Conservation (phyloP, 2,797 vertebrate genomes). For the Gymnothorax javanicus region DNA sequence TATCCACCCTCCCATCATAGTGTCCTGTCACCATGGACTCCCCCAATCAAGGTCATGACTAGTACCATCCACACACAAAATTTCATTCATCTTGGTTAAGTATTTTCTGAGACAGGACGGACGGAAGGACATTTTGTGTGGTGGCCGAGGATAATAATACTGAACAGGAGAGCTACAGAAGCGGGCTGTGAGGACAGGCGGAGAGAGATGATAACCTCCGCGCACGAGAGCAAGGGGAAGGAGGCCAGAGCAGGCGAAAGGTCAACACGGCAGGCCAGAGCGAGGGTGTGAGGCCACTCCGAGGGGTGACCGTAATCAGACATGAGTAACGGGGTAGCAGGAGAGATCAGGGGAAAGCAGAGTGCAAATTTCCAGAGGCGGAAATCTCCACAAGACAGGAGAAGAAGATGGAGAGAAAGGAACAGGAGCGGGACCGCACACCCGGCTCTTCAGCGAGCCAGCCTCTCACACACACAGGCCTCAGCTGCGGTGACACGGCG, state of each 20-base stretch:
- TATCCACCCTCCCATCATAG: no score
- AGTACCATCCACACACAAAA: no score
- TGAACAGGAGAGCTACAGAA: background rate
- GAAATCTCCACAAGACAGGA: background rate
- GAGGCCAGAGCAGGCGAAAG: background rate
- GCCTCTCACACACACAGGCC: background rate
- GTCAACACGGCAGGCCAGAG: no score
- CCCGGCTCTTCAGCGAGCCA: background rate
- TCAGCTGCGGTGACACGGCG: background rate
- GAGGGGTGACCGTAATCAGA: background rate
- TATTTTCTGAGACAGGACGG: no score
- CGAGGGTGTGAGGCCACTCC: background rate
- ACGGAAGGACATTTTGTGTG: no score
- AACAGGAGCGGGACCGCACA: background rate
- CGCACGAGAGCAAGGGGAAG: background rate
- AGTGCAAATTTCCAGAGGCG: no score
- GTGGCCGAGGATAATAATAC: background rate
- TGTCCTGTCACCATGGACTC: no score
- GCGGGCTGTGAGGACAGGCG: background rate
- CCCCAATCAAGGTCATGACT: no score
- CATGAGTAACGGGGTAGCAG: background rate
- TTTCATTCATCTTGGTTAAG: no score
- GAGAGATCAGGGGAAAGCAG: background rate
- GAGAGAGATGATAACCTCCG: background rate
- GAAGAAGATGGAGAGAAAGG: background rate